Evolutionary conservation across 1,140 invertebrate species (phyloP).

Genomic region (Drosophila nikananu): DNA sequence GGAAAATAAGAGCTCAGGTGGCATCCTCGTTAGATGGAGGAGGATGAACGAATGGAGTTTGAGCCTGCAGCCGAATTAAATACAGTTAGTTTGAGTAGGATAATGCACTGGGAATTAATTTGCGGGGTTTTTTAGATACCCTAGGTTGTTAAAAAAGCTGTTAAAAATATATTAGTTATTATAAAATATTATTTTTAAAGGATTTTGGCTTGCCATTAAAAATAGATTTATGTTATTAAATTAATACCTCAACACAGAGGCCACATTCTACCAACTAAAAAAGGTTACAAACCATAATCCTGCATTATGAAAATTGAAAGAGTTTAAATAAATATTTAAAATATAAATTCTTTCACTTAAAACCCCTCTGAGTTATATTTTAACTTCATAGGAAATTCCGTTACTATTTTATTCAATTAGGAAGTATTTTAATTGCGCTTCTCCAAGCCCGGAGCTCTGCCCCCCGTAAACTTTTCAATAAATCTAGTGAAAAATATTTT

Average conservation of each 20-base stretch:
- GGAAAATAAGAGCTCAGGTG: conserved; percentile 48
- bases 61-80: conserved; percentile 7
- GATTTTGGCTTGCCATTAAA: no score
- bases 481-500: conserved; percentile 22
- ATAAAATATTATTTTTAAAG: no score
- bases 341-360: not conserved
- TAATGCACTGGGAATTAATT: not conserved
- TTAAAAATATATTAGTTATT: no score
- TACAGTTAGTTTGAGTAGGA: conserved; percentile 7
- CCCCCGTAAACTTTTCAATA: conserved; percentile 33
- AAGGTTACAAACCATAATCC: not conserved
- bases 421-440: conserved; percentile 28
- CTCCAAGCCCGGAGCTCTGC: not conserved
- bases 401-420: conserved; percentile 16
- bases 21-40: conserved; percentile 31
- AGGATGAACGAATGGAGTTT: not conserved
- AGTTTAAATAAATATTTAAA: not conserved
- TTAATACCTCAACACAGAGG: not conserved
- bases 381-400: not conserved
- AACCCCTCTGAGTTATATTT: not conserved
- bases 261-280: not conserved
- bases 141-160: no score
- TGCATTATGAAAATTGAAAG: no score
- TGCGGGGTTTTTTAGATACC: not conserved
- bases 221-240: not conserved